Percentiles rank a stretch among this genome's conserved stretches.
These are phyloP conservation scores for Melikaiella ostensackeni DNA, from an alignment of 2,888 invertebrate species.

Conservation along the genomic window DNA sequence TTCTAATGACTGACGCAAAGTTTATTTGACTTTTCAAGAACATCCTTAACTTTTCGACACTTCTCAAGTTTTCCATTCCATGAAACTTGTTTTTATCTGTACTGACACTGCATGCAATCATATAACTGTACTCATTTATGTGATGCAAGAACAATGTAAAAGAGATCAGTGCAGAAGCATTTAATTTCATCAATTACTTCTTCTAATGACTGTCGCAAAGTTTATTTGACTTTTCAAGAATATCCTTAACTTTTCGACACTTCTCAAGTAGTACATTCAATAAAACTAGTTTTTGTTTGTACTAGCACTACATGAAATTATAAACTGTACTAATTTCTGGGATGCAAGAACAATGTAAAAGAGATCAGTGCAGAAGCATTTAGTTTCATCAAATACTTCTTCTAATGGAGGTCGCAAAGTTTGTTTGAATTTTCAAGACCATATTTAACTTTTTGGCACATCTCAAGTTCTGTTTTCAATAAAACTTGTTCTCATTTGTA, in stretches of 20 bases:
- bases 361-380: not conserved
- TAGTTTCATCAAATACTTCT: not conserved
- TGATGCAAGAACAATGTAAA: not conserved
- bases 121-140: not conserved
- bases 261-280: no score
- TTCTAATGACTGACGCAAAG: conserved; percentile 8
- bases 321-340: no score
- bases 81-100: not conserved
- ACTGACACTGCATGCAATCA: no score
- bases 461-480: no score
- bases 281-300: no score
- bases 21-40: conserved; percentile 12
- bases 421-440: conserved; percentile 7
- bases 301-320: no score
- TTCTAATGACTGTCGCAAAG: not conserved
- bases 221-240: not conserved
- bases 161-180: no score
- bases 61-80: no score
- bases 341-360: not conserved
- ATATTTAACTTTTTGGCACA: not conserved
- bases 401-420: conserved; percentile 16
- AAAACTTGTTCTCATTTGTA: not conserved
- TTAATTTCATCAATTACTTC: no score
- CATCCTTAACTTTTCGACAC: no score
- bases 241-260: no score